These are phyloP conservation scores for Conus ventricosus DNA, from an alignment of 1,140 invertebrate species.

Conservation along the genomic window DNA sequence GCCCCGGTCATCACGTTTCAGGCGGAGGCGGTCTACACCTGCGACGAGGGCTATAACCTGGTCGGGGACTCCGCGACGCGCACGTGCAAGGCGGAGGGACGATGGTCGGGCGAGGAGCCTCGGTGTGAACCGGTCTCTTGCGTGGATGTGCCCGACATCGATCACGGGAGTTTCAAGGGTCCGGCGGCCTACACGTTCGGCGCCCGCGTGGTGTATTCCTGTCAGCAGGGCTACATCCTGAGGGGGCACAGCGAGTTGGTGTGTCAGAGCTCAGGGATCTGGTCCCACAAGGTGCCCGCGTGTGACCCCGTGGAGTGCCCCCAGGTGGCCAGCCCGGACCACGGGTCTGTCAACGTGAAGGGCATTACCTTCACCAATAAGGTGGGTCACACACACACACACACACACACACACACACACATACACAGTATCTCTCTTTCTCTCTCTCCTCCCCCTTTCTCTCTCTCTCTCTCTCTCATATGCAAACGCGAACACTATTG, in stretches of 20 bases:
- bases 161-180: slow-evolving; percentile 59
- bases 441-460: too few relatives aligned
- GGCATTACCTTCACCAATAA: slow-evolving; percentile 24
- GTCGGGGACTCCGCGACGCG: slow-evolving; percentile 10
- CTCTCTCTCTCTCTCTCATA: not conserved
- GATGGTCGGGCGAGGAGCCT: slow-evolving; percentile 70
- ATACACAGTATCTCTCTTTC: not conserved
- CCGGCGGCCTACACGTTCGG: slow-evolving; percentile 60
- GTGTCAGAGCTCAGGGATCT: slow-evolving; percentile 63
- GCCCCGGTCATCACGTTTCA: slow-evolving; percentile 74
- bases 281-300: slow-evolving; percentile 60
- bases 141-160: slow-evolving; percentile 49
- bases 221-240: slow-evolving; percentile 78
- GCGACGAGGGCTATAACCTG: slow-evolving; percentile 70
- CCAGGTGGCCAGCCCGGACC: slow-evolving; percentile 78
- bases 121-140: slow-evolving; percentile 67
- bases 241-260: slow-evolving; percentile 42
- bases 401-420: slow-evolving; percentile 14
- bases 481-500: not conserved
- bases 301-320: slow-evolving; percentile 58
- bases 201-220: slow-evolving; percentile 35
- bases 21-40: slow-evolving; percentile 76
- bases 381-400: slow-evolving; percentile 26
- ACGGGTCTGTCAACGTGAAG: not conserved
- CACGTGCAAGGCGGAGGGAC: slow-evolving; percentile 68